Conservation (phyloP, 2,113 vertebrate species). For the Micronisus gabar region DNA sequence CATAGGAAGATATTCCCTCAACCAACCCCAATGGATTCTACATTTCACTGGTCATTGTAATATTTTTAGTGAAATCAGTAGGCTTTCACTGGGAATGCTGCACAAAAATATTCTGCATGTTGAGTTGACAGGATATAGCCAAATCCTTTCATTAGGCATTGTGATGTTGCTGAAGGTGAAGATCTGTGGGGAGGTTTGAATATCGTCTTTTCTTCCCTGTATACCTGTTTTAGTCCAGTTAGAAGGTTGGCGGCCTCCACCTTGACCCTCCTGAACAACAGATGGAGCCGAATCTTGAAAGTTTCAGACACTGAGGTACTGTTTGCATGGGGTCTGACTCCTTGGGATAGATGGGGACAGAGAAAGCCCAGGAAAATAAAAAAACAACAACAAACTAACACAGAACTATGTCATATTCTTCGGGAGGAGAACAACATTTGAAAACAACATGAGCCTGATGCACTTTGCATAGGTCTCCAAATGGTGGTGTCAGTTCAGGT, state of each 20-base stretch:
- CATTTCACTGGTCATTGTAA: neutral
- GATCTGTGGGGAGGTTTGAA: neutral
- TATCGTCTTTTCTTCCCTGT: neutral
- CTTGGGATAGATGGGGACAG: neutral
- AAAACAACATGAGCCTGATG: neutral
- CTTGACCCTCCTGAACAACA: neutral
- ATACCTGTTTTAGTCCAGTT: neutral
- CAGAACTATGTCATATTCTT: neutral
- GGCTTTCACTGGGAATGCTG: neutral
- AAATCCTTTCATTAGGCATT: neutral
- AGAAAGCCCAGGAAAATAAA: neutral
- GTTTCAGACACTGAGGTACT: neutral
- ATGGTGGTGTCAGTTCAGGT: neutral
- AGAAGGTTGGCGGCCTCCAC: neutral
- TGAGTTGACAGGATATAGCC: neutral
- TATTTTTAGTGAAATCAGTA: neutral
- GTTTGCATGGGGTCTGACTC: neutral
- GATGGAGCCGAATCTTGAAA: neutral
- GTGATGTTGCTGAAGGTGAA: neutral
- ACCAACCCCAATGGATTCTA: neutral
- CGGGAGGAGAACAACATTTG: neutral
- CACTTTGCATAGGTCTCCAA: fast-evolving
- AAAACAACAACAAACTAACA: neutral
- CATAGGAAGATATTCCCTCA: neutral
- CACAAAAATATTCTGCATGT: neutral